Conservation (phyloP, 1,140 invertebrate genomes). For the Formica selysi region DNA sequence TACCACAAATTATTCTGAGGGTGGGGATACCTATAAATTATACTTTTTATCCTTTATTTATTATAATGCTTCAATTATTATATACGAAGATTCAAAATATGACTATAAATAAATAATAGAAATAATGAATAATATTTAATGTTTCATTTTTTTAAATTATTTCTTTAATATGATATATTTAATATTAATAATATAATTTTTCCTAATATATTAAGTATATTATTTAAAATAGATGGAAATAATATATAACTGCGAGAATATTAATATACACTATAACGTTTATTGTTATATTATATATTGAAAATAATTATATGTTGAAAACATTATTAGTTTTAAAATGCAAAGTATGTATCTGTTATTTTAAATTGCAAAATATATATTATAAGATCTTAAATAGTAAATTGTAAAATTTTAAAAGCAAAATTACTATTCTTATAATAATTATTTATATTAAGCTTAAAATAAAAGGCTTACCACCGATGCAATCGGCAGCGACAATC, state of each 20-base stretch:
- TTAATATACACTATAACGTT: not conserved
- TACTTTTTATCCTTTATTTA: not conserved
- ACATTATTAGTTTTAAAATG: not conserved
- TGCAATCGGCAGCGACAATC: not conserved
- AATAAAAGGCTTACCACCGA: not conserved
- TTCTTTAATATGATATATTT: too few species aligned
- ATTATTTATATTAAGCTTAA: not conserved
- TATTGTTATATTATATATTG: too few species aligned
- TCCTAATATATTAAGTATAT: constrained; percentile 7
- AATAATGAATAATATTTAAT: not conserved
- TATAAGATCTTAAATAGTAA: not conserved
- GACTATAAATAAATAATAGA: not conserved
- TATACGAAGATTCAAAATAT: not conserved
- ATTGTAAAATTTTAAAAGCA: too few species aligned
- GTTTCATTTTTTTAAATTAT: not conserved
- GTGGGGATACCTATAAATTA: constrained; percentile 53
- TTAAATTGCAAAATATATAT: not conserved
- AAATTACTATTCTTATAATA: too few species aligned
- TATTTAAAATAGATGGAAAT: not conserved
- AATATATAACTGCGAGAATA: not conserved
- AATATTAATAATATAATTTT: not conserved
- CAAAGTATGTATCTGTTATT: not conserved
- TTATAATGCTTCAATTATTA: not conserved
- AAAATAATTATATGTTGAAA: not conserved
- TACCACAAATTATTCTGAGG: constrained; percentile 52